phyloP scores from a whole-genome alignment of 2,888 invertebrate genomes.

The Sipha maydis region DNA sequence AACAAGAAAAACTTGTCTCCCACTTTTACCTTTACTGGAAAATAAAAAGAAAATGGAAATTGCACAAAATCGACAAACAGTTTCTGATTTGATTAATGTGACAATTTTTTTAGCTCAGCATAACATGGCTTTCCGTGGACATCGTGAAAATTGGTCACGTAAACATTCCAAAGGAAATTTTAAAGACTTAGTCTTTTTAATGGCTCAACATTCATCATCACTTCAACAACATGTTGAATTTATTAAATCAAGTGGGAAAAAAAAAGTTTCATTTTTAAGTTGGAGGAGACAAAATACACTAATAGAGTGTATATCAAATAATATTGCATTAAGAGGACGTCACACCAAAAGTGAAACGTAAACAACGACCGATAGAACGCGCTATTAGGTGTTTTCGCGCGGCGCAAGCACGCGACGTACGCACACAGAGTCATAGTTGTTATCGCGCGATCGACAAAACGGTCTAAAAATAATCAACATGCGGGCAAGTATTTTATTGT shows the following conservation, averaged over 20 bases:
- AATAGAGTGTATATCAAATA: too few relatives aligned
- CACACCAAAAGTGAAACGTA: too few relatives aligned
- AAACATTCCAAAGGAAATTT: slow-evolving; percentile 16
- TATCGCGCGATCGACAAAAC: too few relatives aligned
- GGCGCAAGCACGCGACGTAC: too few relatives aligned
- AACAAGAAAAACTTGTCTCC: slow-evolving; percentile 2
- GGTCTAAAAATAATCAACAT: too few relatives aligned
- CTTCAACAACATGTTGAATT: slow-evolving; percentile 19
- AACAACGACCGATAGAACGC: too few relatives aligned
- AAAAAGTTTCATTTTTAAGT: too few relatives aligned
- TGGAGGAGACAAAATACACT: too few relatives aligned
- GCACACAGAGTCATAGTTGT: too few relatives aligned
- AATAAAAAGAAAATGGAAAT: slow-evolving; percentile 15
- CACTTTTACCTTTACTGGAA: slow-evolving; percentile 13
- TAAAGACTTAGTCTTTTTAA: slow-evolving; percentile 16
- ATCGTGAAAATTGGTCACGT: slow-evolving; percentile 21
- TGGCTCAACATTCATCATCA: slow-evolving; percentile 20
- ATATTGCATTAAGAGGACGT: too few relatives aligned
- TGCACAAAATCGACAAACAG: slow-evolving; percentile 16
- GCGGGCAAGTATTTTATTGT: too few relatives aligned
- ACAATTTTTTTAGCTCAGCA: slow-evolving; percentile 19
- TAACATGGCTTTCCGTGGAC: slow-evolving; percentile 17
- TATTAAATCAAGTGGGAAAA: slow-evolving; percentile 17
- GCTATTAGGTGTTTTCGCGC: too few relatives aligned
- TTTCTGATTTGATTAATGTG: slow-evolving; percentile 22